A percentile compares a stretch with the other conserved stretches of the same genome.
These are phyloP conservation scores for Nymphalis io DNA, from an alignment of 1,140 invertebrate species.

Conservation along the genomic window DNA sequence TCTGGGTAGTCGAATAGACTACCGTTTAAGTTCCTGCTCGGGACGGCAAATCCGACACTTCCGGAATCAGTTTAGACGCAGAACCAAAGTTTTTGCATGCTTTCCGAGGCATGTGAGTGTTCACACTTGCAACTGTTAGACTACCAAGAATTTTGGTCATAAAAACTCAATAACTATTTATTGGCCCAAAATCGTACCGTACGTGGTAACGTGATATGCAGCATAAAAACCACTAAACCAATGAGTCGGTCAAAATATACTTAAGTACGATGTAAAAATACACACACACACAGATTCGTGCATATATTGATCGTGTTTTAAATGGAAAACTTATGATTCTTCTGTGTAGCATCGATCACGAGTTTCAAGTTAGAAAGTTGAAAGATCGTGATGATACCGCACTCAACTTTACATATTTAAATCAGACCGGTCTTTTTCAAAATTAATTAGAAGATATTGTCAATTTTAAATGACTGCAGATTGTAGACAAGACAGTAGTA, in stretches of 20 bases:
- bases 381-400: constrained; percentile 48
- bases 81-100: no score
- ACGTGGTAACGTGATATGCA: no score
- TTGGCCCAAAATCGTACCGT: no score
- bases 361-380: constrained; percentile 62
- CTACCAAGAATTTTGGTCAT: no score
- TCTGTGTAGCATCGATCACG: constrained; percentile 49
- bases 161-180: no score
- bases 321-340: constrained; percentile 23
- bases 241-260: background rate
- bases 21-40: no score
- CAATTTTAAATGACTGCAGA: constrained; percentile 16
- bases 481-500: constrained; percentile 19
- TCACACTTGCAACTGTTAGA: no score
- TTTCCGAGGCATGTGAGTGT: no score
- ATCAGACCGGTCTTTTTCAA: constrained; percentile 47
- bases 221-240: no score
- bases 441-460: constrained; percentile 39
- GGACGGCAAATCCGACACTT: no score
- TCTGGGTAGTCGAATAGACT: no score
- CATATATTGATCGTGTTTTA: constrained; percentile 5
- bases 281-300: background rate
- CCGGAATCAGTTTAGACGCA: no score
- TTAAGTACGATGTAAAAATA: background rate
- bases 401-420: constrained; percentile 55